Conservation (phyloP, 2,797 vertebrate genomes). For the Cryptoprocta ferox region DNA sequence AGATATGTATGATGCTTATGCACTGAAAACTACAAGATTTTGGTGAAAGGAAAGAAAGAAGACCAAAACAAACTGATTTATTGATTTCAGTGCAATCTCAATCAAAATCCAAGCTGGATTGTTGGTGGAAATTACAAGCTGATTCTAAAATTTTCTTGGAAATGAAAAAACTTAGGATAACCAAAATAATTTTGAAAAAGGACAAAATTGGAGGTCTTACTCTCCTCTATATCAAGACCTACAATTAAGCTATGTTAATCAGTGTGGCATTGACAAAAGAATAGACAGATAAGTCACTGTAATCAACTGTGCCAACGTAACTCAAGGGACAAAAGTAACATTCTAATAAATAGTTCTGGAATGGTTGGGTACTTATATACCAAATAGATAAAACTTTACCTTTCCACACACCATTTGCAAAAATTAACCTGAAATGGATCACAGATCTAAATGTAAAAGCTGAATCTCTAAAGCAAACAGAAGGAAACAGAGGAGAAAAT, state of each 20-base stretch:
- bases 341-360: not conserved
- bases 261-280: not conserved
- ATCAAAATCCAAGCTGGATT: not conserved
- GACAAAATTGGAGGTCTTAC: not conserved
- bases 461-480: not conserved
- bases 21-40: not conserved
- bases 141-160: not conserved
- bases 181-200: slow-evolving; percentile 15
- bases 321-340: not conserved
- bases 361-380: not conserved
- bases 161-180: not conserved
- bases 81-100: not conserved
- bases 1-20: not conserved
- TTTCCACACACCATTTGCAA: not conserved
- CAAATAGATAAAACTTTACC: not conserved
- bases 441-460: not conserved
- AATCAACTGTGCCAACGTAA: not conserved
- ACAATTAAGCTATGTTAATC: not conserved
- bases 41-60: not conserved
- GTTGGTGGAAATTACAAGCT: not conserved
- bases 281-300: not conserved
- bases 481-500: not conserved
- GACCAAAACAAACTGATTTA: not conserved
- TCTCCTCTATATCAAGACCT: not conserved
- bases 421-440: not conserved